These are phyloP conservation scores for Homalodisca vitripennis DNA, from an alignment of 1,140 invertebrate species.

Conservation along the genomic window DNA sequence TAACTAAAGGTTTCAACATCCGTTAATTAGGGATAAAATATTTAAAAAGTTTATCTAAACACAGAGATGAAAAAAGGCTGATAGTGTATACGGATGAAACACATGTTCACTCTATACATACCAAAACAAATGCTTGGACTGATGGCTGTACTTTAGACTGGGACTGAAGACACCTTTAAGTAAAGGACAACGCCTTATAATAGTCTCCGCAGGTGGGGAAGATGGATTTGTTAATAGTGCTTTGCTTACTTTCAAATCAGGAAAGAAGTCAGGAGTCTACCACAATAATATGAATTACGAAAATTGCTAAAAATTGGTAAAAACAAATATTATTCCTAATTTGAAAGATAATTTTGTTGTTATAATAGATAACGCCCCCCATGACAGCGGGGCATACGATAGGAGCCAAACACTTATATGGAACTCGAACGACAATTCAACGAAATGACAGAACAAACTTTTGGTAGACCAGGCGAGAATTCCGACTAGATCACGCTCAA, in stretches of 20 bases:
- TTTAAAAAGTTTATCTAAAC: no score
- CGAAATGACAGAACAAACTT: not conserved
- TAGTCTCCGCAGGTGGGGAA: conserved; percentile 19
- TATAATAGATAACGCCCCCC: conserved; percentile 48
- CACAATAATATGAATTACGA: conserved; percentile 34
- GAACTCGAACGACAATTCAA: not conserved
- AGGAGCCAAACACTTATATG: conserved; percentile 34
- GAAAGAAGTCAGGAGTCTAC: conserved; percentile 17
- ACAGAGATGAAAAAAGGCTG: no score
- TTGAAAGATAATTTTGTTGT: no score
- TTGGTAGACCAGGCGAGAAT: conserved; percentile 29
- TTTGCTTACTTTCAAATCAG: conserved; percentile 15
- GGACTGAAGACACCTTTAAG: no score
- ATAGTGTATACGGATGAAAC: no score
- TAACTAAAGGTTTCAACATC: conserved; percentile 21
- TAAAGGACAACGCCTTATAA: no score
- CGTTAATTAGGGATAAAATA: conserved; percentile 7
- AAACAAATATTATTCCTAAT: conserved; percentile 42
- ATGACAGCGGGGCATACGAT: conserved; percentile 43
- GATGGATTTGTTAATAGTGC: conserved; percentile 24
- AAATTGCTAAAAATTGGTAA: conserved; percentile 29
- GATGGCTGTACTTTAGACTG: not conserved
- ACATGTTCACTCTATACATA: no score
- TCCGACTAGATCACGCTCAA: no score
- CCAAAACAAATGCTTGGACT: no score